Base-by-base conservation (phyloP, 2,113 vertebrate species). In the Phaetusa simplex region DNA sequence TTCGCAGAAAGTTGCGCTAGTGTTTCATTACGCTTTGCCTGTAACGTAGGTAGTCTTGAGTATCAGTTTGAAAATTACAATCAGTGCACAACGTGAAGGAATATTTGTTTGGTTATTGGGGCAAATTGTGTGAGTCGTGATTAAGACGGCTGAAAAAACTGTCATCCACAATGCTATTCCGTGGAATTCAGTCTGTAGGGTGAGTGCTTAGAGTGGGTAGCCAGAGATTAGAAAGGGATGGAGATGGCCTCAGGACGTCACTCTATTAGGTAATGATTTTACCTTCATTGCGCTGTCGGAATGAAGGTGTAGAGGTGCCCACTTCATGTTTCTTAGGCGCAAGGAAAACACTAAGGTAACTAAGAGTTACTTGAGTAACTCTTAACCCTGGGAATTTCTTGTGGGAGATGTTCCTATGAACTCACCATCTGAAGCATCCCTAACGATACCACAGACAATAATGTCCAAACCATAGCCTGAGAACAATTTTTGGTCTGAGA, bases 1-100 rank as follows among this genome's bases (percentile, higher is more conserved):
- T 40, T 55, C 1, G 9, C 30, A 30, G 36, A 23, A 52, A 0
- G 2, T 21, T 50, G 17, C 16, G 4, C 20, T 73, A 6, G 1
- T 27, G 12, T 59, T 72, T 18, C 23, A 24, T 30, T 49, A 18
- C 12, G 5, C 40, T 55, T 83, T 30, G 38, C 40, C 23, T 80
- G 23, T 10, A 20, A 9, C 5, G 30, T 2, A 29, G 34, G 4
- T 23, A 17, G 34, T 12, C 27, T 84, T 20, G 50, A 89, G 18
- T 53, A 58, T 9, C n/a, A 29, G 9, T 42, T 9, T 52, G 43
- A 7, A 81, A 88, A 30, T 14, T 45, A 21, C 49, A 69, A 64
- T 26, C 16, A 6, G 55, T n/a, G 12, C 59, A 23, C 4, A 27
- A 32, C 21, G 49, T 32, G 43, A 49, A 52, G 42, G 18, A 45